These are phyloP conservation scores for Echeneis naucrates DNA, from an alignment of 2,797 vertebrate species.

Conservation along the genomic window DNA sequence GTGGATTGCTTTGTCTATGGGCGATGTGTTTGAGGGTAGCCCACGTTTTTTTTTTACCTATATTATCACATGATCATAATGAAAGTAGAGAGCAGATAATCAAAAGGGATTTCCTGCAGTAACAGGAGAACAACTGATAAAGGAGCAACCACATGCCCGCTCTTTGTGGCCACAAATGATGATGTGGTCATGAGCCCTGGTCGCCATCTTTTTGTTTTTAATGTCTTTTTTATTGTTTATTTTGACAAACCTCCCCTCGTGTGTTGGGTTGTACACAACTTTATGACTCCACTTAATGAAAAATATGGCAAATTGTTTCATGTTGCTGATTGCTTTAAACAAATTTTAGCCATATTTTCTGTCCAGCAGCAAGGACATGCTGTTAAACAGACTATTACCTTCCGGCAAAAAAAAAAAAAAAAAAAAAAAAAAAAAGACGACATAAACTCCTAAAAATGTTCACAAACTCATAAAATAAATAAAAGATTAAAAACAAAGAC, in stretches of 20 bases:
- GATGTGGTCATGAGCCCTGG: not conserved
- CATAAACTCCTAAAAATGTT: not conserved
- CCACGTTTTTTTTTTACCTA: not conserved
- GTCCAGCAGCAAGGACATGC: not conserved
- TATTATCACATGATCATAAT: constrained; percentile 13
- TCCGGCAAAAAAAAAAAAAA: not conserved
- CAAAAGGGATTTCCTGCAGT: constrained; percentile 17
- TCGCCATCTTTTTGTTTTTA: not conserved
- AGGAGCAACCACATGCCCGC: not conserved
- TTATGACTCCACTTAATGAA: not conserved
- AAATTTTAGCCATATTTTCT: not conserved
- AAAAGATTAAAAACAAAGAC: too few relatives aligned
- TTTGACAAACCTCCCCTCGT: not conserved
- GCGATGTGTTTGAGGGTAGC: not conserved
- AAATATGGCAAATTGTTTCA: not conserved
- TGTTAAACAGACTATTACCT: not conserved
- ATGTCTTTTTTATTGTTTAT: not conserved
- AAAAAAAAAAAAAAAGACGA: too few relatives aligned
- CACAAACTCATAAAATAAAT: not conserved
- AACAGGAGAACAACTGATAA: not conserved
- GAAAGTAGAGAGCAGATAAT: constrained; percentile 2
- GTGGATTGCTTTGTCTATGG: not conserved
- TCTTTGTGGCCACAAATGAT: constrained; percentile 3
- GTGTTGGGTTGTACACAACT: not conserved
- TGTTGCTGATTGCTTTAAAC: not conserved